Evolutionary conservation across 1,140 invertebrate genomes (phyloP).

Genomic region (Orius insidiosus): DNA sequence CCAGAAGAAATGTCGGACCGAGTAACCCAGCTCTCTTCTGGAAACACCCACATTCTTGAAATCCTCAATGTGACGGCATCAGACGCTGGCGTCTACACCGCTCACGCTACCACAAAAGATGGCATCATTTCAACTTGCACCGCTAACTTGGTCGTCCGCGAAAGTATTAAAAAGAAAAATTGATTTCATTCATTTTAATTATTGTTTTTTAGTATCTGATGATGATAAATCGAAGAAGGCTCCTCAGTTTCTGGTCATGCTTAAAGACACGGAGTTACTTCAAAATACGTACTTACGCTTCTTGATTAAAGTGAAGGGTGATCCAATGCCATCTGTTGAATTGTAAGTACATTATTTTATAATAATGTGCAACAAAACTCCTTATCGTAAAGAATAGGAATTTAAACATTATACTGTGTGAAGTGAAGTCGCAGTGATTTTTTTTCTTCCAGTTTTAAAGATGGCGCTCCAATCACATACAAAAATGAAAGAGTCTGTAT

Average conservation of each 20-base stretch:
- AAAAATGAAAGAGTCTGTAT: conserved; percentile 53
- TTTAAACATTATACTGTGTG: no score
- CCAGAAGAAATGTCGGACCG: conserved; percentile 58
- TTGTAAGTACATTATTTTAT: no score
- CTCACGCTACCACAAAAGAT: conserved; percentile 70
- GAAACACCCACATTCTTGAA: conserved; percentile 45
- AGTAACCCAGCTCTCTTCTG: conserved; percentile 38
- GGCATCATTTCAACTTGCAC: conserved; percentile 52
- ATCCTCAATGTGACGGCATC: conserved; percentile 62
- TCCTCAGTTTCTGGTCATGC: conserved; percentile 60
- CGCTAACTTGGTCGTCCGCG: conserved; percentile 65
- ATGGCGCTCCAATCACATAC: conserved; percentile 50
- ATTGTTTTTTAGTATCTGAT: conserved; percentile 36
- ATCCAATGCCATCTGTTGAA: conserved; percentile 64
- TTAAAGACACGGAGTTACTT: conserved; percentile 73
- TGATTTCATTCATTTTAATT: background rate
- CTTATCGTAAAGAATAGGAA: no score
- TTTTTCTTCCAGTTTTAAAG: conserved; percentile 53
- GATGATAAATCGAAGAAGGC: conserved; percentile 56
- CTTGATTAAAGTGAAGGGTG: conserved; percentile 74
- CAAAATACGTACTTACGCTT: conserved; percentile 75
- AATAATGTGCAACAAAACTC: no score
- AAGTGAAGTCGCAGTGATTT: no score
- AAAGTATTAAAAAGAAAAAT: conserved; percentile 35
- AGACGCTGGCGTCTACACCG: conserved; percentile 83